phyloP scores from a whole-genome alignment of 2,797 vertebrate genomes.

The Sparus aurata region DNA sequence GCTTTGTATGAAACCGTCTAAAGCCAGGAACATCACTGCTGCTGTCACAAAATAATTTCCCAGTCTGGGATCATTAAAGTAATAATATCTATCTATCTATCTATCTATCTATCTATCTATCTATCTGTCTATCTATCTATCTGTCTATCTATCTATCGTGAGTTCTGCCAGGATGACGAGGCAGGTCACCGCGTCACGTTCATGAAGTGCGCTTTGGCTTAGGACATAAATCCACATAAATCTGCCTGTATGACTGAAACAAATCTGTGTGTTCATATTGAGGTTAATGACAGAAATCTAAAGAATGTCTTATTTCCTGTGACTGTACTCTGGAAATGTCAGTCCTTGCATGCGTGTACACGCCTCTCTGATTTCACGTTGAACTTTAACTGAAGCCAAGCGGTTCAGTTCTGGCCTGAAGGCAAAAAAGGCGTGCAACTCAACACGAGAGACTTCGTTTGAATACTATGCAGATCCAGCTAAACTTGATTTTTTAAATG shows the following conservation, averaged over 20 bases:
- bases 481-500: conserved; percentile 26
- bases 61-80: too few relatives aligned
- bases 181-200: neutral
- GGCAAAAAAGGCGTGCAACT: neutral
- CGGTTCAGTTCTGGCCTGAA: conserved; percentile 1
- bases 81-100: too few relatives aligned
- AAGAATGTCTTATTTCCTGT: neutral
- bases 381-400: neutral
- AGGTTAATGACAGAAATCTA: neutral
- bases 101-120: too few relatives aligned
- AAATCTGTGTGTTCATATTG: neutral
- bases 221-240: neutral
- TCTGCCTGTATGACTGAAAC: neutral
- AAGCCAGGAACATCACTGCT: neutral
- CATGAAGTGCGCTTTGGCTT: neutral
- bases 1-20: too few relatives aligned
- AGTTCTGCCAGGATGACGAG: too few relatives aligned
- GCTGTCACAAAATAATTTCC: too few relatives aligned
- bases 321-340: neutral
- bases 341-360: neutral
- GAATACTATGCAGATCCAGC: neutral
- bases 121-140: too few relatives aligned
- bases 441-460: neutral
- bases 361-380: neutral
- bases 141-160: too few relatives aligned